Base-by-base conservation (phyloP, 1,140 invertebrate species). In the Meteorus sp. region DNA sequence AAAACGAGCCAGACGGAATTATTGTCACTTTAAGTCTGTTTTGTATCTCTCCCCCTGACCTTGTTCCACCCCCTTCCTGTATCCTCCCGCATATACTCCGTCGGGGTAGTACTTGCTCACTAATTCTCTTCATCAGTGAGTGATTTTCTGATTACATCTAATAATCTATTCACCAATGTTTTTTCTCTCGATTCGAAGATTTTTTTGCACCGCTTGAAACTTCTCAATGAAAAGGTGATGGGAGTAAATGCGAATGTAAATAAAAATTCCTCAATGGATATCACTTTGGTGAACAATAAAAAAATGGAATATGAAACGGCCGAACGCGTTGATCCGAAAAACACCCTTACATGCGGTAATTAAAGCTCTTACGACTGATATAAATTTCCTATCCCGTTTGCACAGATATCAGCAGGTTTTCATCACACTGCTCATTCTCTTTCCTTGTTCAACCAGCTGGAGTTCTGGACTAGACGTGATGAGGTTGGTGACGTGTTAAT, bases 381-480 rank as follows among this genome's bases (percentile, higher is more conserved):
- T 59, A 73, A 73, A 50, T 20, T 44, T 67, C 74, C n/a, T n/a
- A n/a, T n/a, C n/a, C n/a, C 64, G 75, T 76, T 72, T 75, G 67
- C 68, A 72, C 68, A 72, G 65, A 70, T 69, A 71, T 33, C 29
- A 33, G 54, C 71, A 70, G 59, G 65, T 39, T 39, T 15, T n/a
- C 7, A 1, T 37, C 35, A 1, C 7, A 37, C 20, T 23, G 11
- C 25, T 25, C 23, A 15, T 45, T 22, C 19, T 27, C 19, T 31
- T 7, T 7, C 44, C 43, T 47, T 59, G 23, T 27, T 39, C 50
- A 7, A 65, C 66, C 73, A 78, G 68, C 70, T 74, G 71, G 72
- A 72, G 59, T 71, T 59, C 71, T 71, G 65, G 77, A 80, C 78
- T 80, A 79, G 77, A 80, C 74, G 60, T 80, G 76, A 76, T 80